A percentile compares a stretch with the other conserved stretches of the same genome.
Conservation (phyloP, 1,140 invertebrate genomes). For the Caerostris darwini region DNA sequence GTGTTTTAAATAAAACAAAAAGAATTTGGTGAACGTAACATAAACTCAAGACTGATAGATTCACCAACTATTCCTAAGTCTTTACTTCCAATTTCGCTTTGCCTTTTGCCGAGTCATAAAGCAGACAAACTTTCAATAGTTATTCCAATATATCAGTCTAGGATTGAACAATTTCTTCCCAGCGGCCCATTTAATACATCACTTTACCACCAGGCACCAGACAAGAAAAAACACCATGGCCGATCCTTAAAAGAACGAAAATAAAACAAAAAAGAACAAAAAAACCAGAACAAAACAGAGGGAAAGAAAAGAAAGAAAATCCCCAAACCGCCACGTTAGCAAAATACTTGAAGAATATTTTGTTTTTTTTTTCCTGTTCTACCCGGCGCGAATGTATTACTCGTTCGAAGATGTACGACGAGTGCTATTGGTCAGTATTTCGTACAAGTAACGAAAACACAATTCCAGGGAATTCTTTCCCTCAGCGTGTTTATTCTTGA, state of each 20-base stretch:
- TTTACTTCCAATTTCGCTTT: not conserved
- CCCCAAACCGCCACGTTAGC: slow-evolving; percentile 36
- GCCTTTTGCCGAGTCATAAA: not conserved
- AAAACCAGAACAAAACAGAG: not conserved
- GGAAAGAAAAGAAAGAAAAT: not conserved
- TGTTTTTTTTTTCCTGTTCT: not conserved
- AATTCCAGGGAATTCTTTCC: slow-evolving; percentile 42
- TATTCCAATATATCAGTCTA: slow-evolving; percentile 21
- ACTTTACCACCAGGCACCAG: slow-evolving; percentile 14
- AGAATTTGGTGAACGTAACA: not conserved
- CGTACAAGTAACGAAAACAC: slow-evolving; percentile 54
- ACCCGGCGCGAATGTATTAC: slow-evolving; percentile 53
- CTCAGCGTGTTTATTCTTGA: slow-evolving; percentile 57
- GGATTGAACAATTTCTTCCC: slow-evolving; percentile 4
- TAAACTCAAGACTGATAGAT: not conserved
- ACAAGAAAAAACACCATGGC: not conserved
- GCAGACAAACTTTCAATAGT: slow-evolving; percentile 11
- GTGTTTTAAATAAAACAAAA: no score
- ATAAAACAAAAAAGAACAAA: not conserved
- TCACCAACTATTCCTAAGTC: not conserved
- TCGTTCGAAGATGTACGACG: slow-evolving; percentile 16
- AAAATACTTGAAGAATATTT: slow-evolving; percentile 50
- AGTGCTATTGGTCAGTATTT: slow-evolving; percentile 63
- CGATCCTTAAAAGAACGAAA: not conserved
- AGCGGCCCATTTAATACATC: slow-evolving; percentile 48